Evolutionary conservation across 2,113 vertebrate genomes (phyloP).

Genomic region (Rhabdornis inornatus): DNA sequence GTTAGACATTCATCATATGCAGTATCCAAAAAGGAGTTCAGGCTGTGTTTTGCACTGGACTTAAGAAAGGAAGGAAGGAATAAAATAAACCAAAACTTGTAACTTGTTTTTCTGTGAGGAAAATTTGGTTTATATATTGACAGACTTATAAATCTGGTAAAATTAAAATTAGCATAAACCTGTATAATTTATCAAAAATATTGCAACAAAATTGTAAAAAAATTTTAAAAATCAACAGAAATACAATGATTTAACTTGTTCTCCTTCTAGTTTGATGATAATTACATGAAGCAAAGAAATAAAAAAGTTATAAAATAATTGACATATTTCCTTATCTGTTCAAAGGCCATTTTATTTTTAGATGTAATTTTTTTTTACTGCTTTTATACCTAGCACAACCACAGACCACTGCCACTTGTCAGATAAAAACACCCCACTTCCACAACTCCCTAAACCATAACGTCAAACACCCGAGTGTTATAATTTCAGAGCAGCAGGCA

Average conservation of each 20-base stretch:
- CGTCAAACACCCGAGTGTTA: background rate
- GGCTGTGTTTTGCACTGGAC: background rate
- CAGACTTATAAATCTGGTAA: background rate
- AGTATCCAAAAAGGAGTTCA: background rate
- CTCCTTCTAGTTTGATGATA: background rate
- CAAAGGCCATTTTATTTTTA: background rate
- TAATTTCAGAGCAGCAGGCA: background rate
- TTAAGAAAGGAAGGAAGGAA: background rate
- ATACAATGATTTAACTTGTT: background rate
- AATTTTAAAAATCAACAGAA: background rate
- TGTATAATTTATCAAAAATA: background rate
- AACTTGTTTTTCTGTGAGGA: background rate
- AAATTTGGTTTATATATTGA: background rate
- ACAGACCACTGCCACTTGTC: background rate
- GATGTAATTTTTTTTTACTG: background rate
- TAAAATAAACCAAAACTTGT: background rate
- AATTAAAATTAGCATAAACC: background rate
- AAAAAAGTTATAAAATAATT: background rate
- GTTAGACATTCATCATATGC: background rate
- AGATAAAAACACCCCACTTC: background rate
- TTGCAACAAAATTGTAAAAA: background rate
- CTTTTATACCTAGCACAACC: background rate
- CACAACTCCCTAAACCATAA: background rate
- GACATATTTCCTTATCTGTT: background rate
- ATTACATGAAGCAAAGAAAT: background rate